These are phyloP conservation scores for Leptinotarsa defecta DNA, from an alignment of 1,140 invertebrate species.

Conservation along the genomic window DNA sequence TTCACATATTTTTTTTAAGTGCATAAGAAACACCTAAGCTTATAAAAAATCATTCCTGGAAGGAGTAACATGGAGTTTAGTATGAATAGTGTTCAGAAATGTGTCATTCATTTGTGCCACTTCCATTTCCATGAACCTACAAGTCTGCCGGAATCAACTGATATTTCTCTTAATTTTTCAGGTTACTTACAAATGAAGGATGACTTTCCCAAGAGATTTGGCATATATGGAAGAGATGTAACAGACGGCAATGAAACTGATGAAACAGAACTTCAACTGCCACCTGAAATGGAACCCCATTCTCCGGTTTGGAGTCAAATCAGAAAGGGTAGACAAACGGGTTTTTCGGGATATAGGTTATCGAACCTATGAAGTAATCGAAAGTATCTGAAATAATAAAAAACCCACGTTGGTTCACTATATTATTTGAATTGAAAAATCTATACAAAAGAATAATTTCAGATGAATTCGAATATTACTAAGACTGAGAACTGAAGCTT, in stretches of 20 bases:
- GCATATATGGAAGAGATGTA: slow-evolving; percentile 49
- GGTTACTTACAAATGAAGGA: slow-evolving; percentile 47
- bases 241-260: slow-evolving; percentile 44
- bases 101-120: no score
- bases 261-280: slow-evolving; percentile 39
- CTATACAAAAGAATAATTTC: no score
- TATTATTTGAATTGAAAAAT: no score
- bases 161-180: background rate
- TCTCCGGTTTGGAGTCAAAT: slow-evolving; percentile 55
- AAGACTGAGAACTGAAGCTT: no score
- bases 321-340: slow-evolving; percentile 48
- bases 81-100: no score
- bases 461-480: no score
- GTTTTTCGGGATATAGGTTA: slow-evolving; percentile 27
- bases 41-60: no score
- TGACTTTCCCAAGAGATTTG: slow-evolving; percentile 39
- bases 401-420: background rate
- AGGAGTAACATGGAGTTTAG: no score
- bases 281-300: slow-evolving; percentile 49
- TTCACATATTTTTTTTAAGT: no score
- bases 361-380: background rate
- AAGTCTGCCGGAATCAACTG: no score
- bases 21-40: no score
- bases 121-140: no score
- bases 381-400: background rate